Evolutionary conservation across 1,140 invertebrate species (phyloP), one percentile per base, ranked within the genome.

Genomic region (Eupristina koningsbergeri): DNA sequence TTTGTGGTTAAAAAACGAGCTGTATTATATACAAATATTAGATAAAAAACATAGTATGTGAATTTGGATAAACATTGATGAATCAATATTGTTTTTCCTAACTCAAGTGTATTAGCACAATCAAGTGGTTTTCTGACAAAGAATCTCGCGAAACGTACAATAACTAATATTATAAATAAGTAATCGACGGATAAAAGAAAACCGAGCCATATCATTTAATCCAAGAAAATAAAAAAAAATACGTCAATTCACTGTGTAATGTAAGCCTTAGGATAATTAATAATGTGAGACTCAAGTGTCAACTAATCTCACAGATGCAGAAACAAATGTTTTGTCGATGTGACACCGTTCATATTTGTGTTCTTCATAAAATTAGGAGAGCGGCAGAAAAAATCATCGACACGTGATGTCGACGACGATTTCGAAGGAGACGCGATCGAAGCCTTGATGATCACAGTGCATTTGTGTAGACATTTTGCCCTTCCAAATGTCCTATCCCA

Each of bases 401-500:
- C 69, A 11, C 39, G n/a, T 41, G 11, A n/a, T 50, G 17, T 75
- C n/a, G 34, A 41, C 61, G 74, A 41, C 64, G 73, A 82, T 82
- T 82, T 74, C 58, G 26, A 41, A n/a, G 15, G 64, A 36, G 50
- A 83, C 64, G 75, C 74, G 69, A 69, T 78, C 47, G 39, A 47
- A 85, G 86, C 82, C 85, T 84, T 85, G 87, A 85, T 61, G 85
- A 84, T 84, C 86, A 87, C 73, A 86, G 85, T 86, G 83, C 87
- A 86, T 86, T 86, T 41, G 58, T 26, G 22, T 53, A 73, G 0
- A 71, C 34, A n/a, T 0, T 58, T 77, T 63, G 15, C 26, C 34
- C 22, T 61, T 58, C 3, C 13, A 9, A 3, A 58, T 26, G 22
- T 26, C 7, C 69, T 39, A 0, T 26, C 22, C n/a, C 67, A n/a